A percentile compares a stretch with the other conserved stretches of the same genome.
Evolutionary conservation across 2,797 vertebrate genomes (phyloP).

Genomic region (Ctenopoma kingsleyae): DNA sequence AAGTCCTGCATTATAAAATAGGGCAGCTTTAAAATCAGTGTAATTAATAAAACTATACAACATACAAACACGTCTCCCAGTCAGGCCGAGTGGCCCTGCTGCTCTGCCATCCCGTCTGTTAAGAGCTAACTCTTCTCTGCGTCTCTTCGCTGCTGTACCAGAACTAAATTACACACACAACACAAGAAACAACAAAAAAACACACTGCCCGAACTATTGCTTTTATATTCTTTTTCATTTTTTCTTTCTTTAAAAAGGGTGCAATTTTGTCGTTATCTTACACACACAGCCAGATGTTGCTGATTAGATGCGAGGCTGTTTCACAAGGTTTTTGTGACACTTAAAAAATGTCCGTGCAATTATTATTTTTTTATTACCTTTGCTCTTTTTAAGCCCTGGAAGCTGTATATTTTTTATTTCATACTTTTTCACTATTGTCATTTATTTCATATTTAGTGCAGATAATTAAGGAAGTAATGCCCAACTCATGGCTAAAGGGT

Average conservation of each 20-base stretch:
- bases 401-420: constrained; percentile 78
- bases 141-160: constrained; percentile 83
- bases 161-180: constrained; percentile 91
- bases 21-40: constrained; percentile 99
- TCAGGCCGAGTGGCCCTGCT: constrained; percentile 82
- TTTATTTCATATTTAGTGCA: constrained; percentile 92
- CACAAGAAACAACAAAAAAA: constrained; percentile 83
- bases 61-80: constrained; percentile 94
- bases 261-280: constrained; percentile 93
- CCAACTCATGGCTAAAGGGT: constrained; percentile 95
- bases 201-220: constrained; percentile 98
- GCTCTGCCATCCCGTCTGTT: constrained; percentile 47
- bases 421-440: constrained; percentile 74
- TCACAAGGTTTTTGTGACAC: constrained; percentile 89
- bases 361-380: constrained; percentile 89
- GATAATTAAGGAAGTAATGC: constrained; percentile 98
- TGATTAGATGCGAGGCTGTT: constrained; percentile 92
- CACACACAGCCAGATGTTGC: constrained; percentile 90
- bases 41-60: constrained; percentile 99
- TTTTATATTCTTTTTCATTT: constrained; percentile 89
- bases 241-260: constrained; percentile 93
- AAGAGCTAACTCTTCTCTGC: constrained; percentile 55
- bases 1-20: constrained; percentile 99
- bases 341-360: constrained; percentile 87
- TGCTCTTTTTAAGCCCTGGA: constrained; percentile 93